Evolutionary conservation across 2,888 invertebrate genomes (phyloP), one percentile per base, ranked within the genome.

Genomic region (Nomada goodeniana): DNA sequence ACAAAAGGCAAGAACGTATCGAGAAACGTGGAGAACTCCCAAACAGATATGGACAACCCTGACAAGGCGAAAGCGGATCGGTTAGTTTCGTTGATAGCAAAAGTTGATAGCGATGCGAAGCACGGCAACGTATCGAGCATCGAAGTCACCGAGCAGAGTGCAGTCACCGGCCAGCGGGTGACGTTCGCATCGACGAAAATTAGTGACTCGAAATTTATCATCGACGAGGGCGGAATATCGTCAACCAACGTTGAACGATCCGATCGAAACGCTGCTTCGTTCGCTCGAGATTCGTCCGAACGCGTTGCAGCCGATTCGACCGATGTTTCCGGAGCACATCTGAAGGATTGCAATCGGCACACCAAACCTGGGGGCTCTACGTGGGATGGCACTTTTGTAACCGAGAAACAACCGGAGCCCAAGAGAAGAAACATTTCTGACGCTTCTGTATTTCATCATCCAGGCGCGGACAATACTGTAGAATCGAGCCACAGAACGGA

Each of bases 321-420:
- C 36, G 88, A 82, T 52, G 72, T 75, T n/a, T 20, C 47, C 0
- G 65, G 29, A n/a, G 78, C 9, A 20, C 20, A 11, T 0, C 42
- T 60, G 11, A 82, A 65, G 13, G 61, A n/a, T 4, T 47, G 69
- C 15, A 26, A 23, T 1, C 77, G 87, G 26, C 26, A 57, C 18
- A 91, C 92, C 83, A 94, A 93, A 75, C 90, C 89, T 0, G 91
- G 91, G 57, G 94, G 94, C 82, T 94, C 94, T 7, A 89, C 93
- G 11, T 95, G 95, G 95, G 94, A 95, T 75, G 95, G 95, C 2
- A 94, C 94, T 75, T 95, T 95, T 84, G 89, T 94, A 4, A 80
- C 90, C 44, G 94, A 94, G 87, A 92, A 92, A 86, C 91, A 93
- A 1, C 52, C 29, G 10, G 69, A 73, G 11, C 20, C 81, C 0